Base-by-base conservation (phyloP, 2,113 vertebrate genomes). In the Maccullochella peelii region DNA sequence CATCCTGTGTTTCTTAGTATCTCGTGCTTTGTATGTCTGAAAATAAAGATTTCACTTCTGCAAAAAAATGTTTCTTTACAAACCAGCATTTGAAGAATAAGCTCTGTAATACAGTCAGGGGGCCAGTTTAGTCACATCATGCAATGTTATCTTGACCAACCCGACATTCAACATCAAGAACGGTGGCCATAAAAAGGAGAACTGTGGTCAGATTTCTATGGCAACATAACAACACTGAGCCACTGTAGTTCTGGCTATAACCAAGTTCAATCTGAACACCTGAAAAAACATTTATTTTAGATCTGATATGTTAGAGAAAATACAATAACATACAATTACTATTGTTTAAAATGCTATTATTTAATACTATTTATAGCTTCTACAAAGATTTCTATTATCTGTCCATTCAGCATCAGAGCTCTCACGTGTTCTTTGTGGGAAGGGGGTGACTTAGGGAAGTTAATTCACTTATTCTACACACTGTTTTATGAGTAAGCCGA, bases 31-130 rank as follows among this genome's bases (percentile, higher is more conserved):
- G 62, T 0, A 57, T 47, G 21, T 58, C 59, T 50, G 44, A 86
- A 91, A 87, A 78, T 73, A 86, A 38, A 36, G 23, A 57, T 83
- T 52, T 91, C 90, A 92, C 76, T 91, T 92, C 87, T 90, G 79
- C 84, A 85, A 87, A 82, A 87, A 82, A 61, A 0, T 15, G 1
- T 73, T 61, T 68, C 15, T 25, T 61, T 52, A 0, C 15, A 12
- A 33, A 1, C 1, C 0, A 2, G 18, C 14, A 80, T 58, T 65
- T 82, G 3, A 47, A 38, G 65, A 38, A 8, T 5, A 47, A 40
- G 30, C 11, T 2, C 10, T 33, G 33, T 12, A 33, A 11, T 30
- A 50, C 5, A 61, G 20, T 25, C 5, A 9, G 14, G 58, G n/a
- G 23, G 38, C 50, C 6, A 5, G 21, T 47, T 80, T n/a, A 75